A percentile compares a stretch with the other conserved stretches of the same genome.
phyloP scores from a whole-genome alignment of 2,113 vertebrate species.

The Halcyon senegalensis region DNA sequence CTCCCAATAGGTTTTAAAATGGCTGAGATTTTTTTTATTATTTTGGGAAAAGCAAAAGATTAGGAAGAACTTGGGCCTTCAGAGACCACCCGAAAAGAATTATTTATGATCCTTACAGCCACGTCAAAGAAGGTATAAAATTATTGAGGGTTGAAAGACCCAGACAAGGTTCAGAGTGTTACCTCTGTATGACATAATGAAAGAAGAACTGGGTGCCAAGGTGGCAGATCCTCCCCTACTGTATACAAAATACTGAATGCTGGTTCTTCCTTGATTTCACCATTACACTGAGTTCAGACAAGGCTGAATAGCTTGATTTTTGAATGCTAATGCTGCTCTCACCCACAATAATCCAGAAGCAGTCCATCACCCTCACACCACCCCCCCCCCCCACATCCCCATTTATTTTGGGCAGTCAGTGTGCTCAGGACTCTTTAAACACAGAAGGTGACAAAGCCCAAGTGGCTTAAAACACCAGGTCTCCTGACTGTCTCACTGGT shows the following conservation, averaged over 20 bases:
- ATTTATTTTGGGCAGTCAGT: not conserved
- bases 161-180: not conserved
- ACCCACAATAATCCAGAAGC: not conserved
- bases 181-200: accelerated
- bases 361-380: not conserved
- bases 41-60: not conserved
- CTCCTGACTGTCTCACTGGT: too few species aligned
- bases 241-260: accelerated
- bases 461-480: too few species aligned
- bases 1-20: not conserved
- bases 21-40: not conserved
- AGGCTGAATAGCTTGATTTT: not conserved
- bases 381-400: not conserved
- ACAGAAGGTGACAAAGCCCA: not conserved
- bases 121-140: not conserved
- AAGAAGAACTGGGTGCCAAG: accelerated
- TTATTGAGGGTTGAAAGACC: not conserved
- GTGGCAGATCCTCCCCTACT: not conserved
- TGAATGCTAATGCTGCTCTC: not conserved
- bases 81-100: not conserved
- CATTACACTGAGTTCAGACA: too few species aligned
- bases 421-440: not conserved
- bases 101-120: not conserved
- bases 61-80: not conserved
- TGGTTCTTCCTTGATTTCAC: not conserved